Conservation (phyloP, 1,140 invertebrate species). For the Drosophila tsacasi region DNA sequence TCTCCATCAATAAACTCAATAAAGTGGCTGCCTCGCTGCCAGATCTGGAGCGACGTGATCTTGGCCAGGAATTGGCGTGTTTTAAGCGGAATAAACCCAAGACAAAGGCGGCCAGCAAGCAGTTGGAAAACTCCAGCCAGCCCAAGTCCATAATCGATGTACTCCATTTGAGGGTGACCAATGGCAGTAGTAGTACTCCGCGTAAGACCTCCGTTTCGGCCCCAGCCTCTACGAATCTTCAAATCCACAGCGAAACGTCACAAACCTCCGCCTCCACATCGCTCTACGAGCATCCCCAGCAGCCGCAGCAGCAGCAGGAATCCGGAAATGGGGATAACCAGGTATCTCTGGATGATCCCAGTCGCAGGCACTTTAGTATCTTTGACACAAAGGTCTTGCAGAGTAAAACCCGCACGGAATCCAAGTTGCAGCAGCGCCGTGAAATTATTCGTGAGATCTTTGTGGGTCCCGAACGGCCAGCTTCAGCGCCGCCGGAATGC, state of each 20-base stretch:
- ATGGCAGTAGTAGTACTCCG: constrained; percentile 62
- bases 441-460: constrained; percentile 93
- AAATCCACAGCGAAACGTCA: constrained; percentile 75
- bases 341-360: constrained; percentile 86
- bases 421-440: constrained; percentile 90
- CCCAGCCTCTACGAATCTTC: constrained; percentile 84
- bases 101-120: constrained; percentile 48
- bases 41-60: constrained; percentile 87
- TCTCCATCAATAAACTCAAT: constrained; percentile 89
- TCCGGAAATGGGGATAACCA: constrained; percentile 24
- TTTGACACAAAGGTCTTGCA: constrained; percentile 91
- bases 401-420: constrained; percentile 91
- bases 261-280: constrained; percentile 73
- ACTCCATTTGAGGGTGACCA: constrained; percentile 73
- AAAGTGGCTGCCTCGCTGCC: constrained; percentile 90
- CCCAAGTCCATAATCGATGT: constrained; percentile 83
- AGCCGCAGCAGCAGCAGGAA: constrained; percentile 42
- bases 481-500: constrained; percentile 87
- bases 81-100: constrained; percentile 51
- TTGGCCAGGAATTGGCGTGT: constrained; percentile 53
- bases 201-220: constrained; percentile 20
- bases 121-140: constrained; percentile 23
- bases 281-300: constrained; percentile 85
- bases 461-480: constrained; percentile 89
- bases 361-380: constrained; percentile 86